Evolutionary conservation across 2,888 invertebrate species (phyloP).

Genomic region (Vesta saturnalis): DNA sequence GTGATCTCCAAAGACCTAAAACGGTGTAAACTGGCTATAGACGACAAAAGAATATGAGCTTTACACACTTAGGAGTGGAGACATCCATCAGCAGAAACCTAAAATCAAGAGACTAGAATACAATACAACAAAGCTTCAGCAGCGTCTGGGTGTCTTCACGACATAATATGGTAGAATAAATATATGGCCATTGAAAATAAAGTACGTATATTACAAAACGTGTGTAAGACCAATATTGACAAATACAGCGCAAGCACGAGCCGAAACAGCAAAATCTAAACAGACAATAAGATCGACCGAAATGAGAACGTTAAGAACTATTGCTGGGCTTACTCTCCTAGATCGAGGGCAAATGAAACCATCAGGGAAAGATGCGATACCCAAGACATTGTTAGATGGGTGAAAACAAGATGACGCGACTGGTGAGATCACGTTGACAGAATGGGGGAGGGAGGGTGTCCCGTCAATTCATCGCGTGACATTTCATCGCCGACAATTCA

Average conservation of each 20-base stretch:
- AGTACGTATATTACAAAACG: constrained; percentile 11
- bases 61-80: too few relatives aligned
- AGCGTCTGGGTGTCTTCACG: neutral
- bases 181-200: neutral
- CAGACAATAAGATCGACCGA: too few relatives aligned
- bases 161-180: neutral
- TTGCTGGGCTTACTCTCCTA: too few relatives aligned
- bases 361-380: too few relatives aligned
- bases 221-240: constrained; percentile 12
- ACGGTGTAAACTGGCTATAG: constrained; percentile 7
- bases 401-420: too few relatives aligned
- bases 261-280: constrained; percentile 9
- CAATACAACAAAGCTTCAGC: neutral
- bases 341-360: too few relatives aligned
- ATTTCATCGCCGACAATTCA: too few relatives aligned
- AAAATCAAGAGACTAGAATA: neutral
- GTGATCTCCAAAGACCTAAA: neutral
- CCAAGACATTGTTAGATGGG: too few relatives aligned
- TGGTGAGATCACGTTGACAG: too few relatives aligned
- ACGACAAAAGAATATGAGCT: neutral
- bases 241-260: neutral
- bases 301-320: too few relatives aligned
- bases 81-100: neutral
- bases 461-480: too few relatives aligned
- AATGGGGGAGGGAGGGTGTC: too few relatives aligned